phyloP scores from a whole-genome alignment of 2,888 invertebrate species.

The Trissonchulus latispiculum region DNA sequence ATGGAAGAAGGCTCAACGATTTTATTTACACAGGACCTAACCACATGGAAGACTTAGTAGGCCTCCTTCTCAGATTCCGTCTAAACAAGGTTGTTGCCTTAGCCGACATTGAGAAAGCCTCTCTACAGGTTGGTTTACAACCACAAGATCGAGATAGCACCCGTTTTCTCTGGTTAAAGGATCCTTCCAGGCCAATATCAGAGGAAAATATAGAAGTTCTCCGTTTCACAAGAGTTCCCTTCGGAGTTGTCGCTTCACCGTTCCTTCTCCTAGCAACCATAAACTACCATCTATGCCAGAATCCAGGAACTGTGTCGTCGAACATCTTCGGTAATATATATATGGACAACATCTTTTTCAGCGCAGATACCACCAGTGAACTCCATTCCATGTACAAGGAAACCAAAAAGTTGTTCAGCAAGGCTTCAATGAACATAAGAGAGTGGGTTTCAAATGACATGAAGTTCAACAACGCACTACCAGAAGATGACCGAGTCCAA shows the following conservation, averaged over 20 bases:
- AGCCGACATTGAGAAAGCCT: constrained; percentile 31
- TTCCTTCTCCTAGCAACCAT: constrained; percentile 27
- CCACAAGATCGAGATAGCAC: constrained; percentile 23
- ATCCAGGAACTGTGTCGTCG: neutral
- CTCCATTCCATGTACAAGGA: neutral
- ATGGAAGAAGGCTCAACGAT: neutral
- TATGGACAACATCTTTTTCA: neutral
- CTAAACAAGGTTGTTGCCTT: neutral
- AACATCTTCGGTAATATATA: neutral
- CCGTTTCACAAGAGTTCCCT: constrained; percentile 29
- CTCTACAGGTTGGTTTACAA: constrained; percentile 27
- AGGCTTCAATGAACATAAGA: neutral
- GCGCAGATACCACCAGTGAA: neutral
- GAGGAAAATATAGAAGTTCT: constrained; percentile 25
- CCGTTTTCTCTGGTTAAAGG: neutral
- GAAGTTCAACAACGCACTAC: neutral
- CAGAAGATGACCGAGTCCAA: neutral
- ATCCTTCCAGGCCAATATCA: neutral
- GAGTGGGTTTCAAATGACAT: neutral
- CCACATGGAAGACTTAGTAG: neutral
- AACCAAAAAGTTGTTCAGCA: neutral
- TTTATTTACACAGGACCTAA: neutral
- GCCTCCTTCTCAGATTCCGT: neutral
- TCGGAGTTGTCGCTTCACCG: constrained; percentile 27
- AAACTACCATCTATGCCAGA: constrained; percentile 12